These are phyloP conservation scores for Drosophila fungiperda DNA, from an alignment of 2,888 invertebrate species.

Conservation along the genomic window DNA sequence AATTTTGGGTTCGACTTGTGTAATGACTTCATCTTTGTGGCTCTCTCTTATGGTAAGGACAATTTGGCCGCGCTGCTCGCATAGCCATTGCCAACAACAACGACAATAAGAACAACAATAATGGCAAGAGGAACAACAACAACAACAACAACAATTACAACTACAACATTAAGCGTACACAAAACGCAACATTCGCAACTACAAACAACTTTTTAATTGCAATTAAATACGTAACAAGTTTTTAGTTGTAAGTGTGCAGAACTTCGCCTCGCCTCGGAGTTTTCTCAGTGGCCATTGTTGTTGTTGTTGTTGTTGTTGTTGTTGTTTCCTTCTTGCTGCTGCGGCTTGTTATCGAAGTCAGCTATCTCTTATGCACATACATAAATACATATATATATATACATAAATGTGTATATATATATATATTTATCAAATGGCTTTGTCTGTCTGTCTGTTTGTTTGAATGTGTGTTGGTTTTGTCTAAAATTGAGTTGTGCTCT, in stretches of 20 bases:
- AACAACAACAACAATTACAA: constrained; percentile 35
- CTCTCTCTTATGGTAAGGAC: constrained; percentile 63
- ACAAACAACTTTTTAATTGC: constrained; percentile 81
- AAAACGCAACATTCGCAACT: constrained; percentile 71
- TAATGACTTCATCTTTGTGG: constrained; percentile 80
- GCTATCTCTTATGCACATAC: constrained; percentile 58
- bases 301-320: constrained; percentile 27
- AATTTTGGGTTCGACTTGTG: constrained; percentile 66
- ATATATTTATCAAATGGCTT: constrained; percentile 55
- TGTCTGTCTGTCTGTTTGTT: constrained; percentile 29
- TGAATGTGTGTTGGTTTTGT: constrained; percentile 26
- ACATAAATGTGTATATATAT: not conserved
- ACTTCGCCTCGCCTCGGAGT: constrained; percentile 51
- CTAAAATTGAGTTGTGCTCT: constrained; percentile 79
- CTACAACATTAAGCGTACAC: constrained; percentile 31
- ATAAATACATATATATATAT: not conserved
- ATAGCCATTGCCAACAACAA: constrained; percentile 55
- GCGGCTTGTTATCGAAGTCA: constrained; percentile 54
- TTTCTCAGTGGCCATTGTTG: constrained; percentile 58
- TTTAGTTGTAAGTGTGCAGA: constrained; percentile 79
- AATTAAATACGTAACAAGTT: constrained; percentile 81
- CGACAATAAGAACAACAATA: constrained; percentile 38
- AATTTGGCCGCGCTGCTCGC: constrained; percentile 63
- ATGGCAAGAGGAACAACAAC: constrained; percentile 5
- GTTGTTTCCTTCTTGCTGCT: constrained; percentile 18